Conservation (phyloP, 2,113 vertebrate genomes). For the Odocoileus hemionus region DNA sequence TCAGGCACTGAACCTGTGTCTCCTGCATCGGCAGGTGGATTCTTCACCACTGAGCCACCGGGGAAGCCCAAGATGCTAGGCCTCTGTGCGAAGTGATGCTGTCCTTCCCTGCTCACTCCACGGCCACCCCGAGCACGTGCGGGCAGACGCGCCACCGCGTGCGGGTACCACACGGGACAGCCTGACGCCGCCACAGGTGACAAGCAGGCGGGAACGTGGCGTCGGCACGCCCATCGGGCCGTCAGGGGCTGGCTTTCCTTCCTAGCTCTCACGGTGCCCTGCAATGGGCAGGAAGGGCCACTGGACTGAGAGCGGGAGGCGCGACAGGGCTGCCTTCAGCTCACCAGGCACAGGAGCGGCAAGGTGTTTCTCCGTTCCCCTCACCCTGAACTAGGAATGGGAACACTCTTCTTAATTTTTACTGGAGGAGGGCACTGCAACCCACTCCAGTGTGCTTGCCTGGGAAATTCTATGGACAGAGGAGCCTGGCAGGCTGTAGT, state of each 20-base stretch:
- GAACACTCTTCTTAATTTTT: background rate
- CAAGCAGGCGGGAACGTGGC: background rate
- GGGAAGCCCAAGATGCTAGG: background rate
- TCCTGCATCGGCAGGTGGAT: background rate
- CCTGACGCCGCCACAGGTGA: background rate
- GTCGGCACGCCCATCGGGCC: background rate
- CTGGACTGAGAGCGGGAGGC: background rate
- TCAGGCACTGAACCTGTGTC: background rate
- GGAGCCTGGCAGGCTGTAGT: background rate
- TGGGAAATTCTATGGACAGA: background rate
- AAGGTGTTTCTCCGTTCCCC: background rate
- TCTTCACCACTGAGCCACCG: background rate
- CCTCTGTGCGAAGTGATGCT: rapidly evolving
- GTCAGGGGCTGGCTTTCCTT: background rate
- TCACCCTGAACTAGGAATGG: background rate
- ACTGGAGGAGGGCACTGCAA: background rate
- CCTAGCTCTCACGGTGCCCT: background rate
- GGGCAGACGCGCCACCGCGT: rapidly evolving
- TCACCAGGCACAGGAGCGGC: background rate
- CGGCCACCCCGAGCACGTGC: rapidly evolving
- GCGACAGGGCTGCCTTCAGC: background rate
- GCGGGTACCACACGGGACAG: background rate
- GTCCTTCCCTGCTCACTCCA: background rate
- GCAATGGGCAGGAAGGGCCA: background rate
- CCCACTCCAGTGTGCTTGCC: background rate